Evolutionary conservation across 2,797 vertebrate species (phyloP).

Genomic region (Bufotes viridis): DNA sequence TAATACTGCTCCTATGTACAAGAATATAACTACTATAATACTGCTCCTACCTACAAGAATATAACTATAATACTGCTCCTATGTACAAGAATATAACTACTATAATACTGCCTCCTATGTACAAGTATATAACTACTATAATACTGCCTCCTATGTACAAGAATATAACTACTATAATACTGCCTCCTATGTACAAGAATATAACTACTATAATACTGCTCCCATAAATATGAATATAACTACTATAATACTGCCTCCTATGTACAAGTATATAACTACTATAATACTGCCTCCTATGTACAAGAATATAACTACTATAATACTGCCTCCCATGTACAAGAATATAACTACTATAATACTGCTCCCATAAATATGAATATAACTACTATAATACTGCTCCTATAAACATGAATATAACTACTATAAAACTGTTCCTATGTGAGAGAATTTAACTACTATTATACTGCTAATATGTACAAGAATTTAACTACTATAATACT

Average conservation of each 20-base stretch:
- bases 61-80: neutral
- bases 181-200: neutral
- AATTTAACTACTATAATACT: slow-evolving; percentile 8
- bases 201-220: neutral
- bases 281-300: neutral
- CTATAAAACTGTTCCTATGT: neutral
- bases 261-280: slow-evolving; percentile 1
- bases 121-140: no score
- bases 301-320: no score
- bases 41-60: neutral
- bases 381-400: neutral
- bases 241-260: neutral
- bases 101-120: neutral
- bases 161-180: no score
- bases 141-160: no score
- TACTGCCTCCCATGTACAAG: no score
- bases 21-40: slow-evolving; percentile 5
- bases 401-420: neutral
- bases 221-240: neutral
- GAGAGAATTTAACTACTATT: neutral
- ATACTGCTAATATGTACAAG: neutral
- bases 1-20: neutral
- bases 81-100: neutral
- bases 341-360: no score
- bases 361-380: no score